These are phyloP conservation scores for Peribatodes rhomboidaria DNA, from an alignment of 2,888 invertebrate genomes.

Conservation along the genomic window DNA sequence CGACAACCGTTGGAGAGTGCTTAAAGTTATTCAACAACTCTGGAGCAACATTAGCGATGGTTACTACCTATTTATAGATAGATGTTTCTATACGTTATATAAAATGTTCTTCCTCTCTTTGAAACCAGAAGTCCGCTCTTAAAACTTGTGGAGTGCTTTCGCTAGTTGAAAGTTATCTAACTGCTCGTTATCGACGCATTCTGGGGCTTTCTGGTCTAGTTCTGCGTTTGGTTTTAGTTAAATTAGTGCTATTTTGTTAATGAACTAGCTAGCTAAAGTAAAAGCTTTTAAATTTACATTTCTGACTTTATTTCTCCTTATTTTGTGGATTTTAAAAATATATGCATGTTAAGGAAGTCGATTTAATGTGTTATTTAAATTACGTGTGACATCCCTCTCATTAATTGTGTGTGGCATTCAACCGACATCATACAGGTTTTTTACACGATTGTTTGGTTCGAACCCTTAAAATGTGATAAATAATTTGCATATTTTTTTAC, in stretches of 20 bases:
- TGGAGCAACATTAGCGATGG: constrained; percentile 59
- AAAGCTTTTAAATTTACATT: too few relatives aligned
- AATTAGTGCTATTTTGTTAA: not conserved
- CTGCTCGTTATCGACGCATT: constrained; percentile 17
- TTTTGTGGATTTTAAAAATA: too few relatives aligned
- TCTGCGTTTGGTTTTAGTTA: not conserved
- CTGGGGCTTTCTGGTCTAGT: not conserved
- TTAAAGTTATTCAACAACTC: constrained; percentile 65
- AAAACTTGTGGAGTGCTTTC: constrained; percentile 37
- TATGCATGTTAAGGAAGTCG: too few relatives aligned
- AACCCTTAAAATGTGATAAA: too few relatives aligned
- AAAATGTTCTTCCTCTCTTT: constrained; percentile 45
- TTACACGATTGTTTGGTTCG: too few relatives aligned
- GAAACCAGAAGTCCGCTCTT: constrained; percentile 39
- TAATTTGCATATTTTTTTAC: too few relatives aligned
- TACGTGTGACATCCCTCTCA: too few relatives aligned
- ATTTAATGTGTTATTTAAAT: too few relatives aligned
- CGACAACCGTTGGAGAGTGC: constrained; percentile 71
- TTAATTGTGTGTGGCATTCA: too few relatives aligned
- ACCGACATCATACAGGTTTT: too few relatives aligned
- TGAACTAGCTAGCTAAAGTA: too few relatives aligned
- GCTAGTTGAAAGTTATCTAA: constrained; percentile 28
- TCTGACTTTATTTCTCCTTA: not conserved
- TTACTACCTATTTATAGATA: constrained; percentile 40
- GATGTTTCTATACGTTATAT: constrained; percentile 29